Evolutionary conservation across 2,113 vertebrate species (phyloP).

Genomic region (Bucco capensis): DNA sequence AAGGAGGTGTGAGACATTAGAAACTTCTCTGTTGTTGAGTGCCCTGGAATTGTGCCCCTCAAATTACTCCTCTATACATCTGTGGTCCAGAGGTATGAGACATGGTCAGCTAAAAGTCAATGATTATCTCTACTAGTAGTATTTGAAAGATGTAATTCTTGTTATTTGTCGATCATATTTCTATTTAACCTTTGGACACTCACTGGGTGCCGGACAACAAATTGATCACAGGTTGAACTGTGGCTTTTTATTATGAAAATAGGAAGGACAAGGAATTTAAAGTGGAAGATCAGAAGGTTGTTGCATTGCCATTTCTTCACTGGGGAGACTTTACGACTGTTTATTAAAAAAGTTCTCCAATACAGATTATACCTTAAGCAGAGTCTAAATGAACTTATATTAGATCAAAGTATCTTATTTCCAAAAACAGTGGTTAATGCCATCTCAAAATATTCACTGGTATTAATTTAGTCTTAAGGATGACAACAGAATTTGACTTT

Average conservation of each 20-base stretch:
- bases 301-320: not conserved
- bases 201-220: not conserved
- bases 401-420: conserved; percentile 9
- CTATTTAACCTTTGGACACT: not conserved
- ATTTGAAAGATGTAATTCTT: not conserved
- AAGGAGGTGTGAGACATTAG: not conserved
- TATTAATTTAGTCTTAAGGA: not conserved
- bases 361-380: conserved; percentile 2
- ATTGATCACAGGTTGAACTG: not conserved
- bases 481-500: not conserved
- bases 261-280: not conserved
- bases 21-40: not conserved
- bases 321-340: not conserved
- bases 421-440: not conserved
- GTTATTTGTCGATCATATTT: not conserved
- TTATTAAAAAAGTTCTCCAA: not conserved
- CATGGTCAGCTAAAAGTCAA: not conserved
- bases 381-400: not conserved
- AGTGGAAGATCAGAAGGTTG: not conserved
- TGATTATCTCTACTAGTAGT: not conserved
- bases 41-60: not conserved
- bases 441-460: not conserved
- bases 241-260: not conserved
- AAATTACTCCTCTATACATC: not conserved
- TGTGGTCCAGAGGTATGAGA: not conserved